phyloP scores from a whole-genome alignment of 2,113 vertebrate species.

The Ondatra zibethicus region DNA sequence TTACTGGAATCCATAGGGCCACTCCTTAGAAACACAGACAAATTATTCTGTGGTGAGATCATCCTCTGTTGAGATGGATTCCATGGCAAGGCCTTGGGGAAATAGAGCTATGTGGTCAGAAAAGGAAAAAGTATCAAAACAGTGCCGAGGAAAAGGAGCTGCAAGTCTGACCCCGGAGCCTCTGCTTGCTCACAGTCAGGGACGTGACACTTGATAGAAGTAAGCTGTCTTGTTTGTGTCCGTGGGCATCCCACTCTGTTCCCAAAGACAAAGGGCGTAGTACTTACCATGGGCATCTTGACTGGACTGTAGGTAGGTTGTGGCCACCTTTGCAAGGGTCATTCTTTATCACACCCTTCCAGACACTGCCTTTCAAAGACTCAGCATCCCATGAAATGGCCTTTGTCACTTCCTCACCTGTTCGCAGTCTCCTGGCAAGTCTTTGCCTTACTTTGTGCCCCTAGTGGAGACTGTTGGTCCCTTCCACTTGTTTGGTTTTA shows the following conservation, averaged over 20 bases:
- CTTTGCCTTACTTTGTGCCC: neutral
- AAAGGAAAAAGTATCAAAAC: constrained; percentile 51
- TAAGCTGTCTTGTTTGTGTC: neutral
- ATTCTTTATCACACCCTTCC: neutral
- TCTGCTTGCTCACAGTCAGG: constrained; percentile 54
- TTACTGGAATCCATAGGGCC: neutral
- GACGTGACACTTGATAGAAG: neutral
- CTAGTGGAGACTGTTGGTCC: neutral
- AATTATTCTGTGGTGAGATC: constrained; percentile 43
- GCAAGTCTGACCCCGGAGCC: neutral
- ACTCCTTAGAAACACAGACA: constrained; percentile 63
- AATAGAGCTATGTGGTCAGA: constrained; percentile 54
- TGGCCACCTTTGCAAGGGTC: fast-evolving
- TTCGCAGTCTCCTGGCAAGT: neutral
- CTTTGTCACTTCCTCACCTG: neutral
- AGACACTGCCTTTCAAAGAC: neutral
- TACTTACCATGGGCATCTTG: neutral
- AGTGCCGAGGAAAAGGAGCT: constrained; percentile 31
- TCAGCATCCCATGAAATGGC: neutral
- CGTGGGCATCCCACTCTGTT: neutral
- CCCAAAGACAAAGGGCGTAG: neutral
- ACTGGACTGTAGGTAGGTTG: neutral
- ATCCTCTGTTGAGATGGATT: constrained; percentile 40
- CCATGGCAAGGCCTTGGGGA: constrained; percentile 50
- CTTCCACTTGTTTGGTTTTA: neutral